Evolutionary conservation across 1,140 invertebrate species (phyloP).

Genomic region (Saxidomus purpurata): DNA sequence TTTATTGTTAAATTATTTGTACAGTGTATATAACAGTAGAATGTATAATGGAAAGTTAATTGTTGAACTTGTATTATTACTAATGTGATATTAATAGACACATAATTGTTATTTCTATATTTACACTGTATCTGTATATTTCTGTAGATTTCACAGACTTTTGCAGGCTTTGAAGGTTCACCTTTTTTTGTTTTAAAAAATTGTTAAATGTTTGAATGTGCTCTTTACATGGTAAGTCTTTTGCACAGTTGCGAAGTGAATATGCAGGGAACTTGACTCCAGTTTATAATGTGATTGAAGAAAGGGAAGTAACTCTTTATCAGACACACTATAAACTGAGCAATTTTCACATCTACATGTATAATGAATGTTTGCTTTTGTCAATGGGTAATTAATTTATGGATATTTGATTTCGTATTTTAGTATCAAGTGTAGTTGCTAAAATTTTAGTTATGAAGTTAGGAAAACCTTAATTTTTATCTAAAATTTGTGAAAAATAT

Average conservation of each 20-base stretch:
- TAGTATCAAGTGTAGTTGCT: no score
- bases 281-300: no score
- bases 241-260: not conserved
- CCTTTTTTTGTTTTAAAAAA: not conserved
- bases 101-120: slow-evolving; percentile 4
- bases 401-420: no score
- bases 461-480: no score
- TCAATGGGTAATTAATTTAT: no score
- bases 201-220: not conserved
- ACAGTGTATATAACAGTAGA: slow-evolving; percentile 9
- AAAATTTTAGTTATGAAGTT: no score
- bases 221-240: not conserved
- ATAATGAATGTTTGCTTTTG: no score
- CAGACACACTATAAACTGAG: no score
- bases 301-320: no score
- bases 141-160: slow-evolving; percentile 3
- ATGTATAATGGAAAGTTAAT: slow-evolving; percentile 39
- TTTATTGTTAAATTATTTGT: slow-evolving; percentile 7
- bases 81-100: slow-evolving; percentile 33
- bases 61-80: slow-evolving; percentile 20
- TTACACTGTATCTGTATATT: slow-evolving; percentile 24
- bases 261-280: not conserved
- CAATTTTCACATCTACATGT: no score
- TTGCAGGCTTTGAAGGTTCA: not conserved
- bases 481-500: no score